phyloP scores from a whole-genome alignment of 2,888 invertebrate species.

The Stenodema calcarata region DNA sequence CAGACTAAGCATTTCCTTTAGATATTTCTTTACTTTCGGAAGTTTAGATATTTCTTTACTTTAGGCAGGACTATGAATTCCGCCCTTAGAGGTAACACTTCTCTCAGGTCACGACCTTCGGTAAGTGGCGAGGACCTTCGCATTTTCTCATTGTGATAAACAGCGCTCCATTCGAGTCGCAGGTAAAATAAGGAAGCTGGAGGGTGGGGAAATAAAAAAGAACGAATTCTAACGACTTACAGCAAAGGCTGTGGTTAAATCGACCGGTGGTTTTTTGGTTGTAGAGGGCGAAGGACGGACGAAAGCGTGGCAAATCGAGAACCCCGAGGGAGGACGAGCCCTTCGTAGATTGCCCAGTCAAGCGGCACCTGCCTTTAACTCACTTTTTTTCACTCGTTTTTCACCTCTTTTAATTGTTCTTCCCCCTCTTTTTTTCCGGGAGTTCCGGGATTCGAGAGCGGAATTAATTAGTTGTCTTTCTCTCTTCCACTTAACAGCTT shows the following conservation, averaged over 20 bases:
- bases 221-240: slow-evolving; percentile 12
- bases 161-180: slow-evolving; percentile 14
- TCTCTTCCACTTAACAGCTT: neutral
- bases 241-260: neutral
- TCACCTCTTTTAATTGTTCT: slow-evolving; percentile 23
- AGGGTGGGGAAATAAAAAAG: neutral
- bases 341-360: slow-evolving; percentile 19
- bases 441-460: slow-evolving; percentile 14
- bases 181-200: neutral
- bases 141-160: slow-evolving; percentile 43
- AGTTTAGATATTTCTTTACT: too few species aligned
- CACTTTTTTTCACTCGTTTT: slow-evolving; percentile 8
- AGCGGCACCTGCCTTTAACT: slow-evolving; percentile 24
- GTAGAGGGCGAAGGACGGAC: neutral
- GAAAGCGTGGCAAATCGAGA: neutral
- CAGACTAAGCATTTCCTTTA: too few species aligned
- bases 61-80: too few species aligned
- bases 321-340: neutral
- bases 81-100: neutral
- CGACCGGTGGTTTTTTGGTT: slow-evolving; percentile 21
- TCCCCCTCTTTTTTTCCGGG: neutral
- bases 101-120: slow-evolving; percentile 29
- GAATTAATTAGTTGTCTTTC: slow-evolving; percentile 22
- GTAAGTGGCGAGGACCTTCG: slow-evolving; percentile 20
- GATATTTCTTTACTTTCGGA: too few species aligned